Evolutionary conservation across 2,888 invertebrate species (phyloP), one percentile per base, ranked within the genome.

Genomic region (Agrenia bidenticulata): DNA sequence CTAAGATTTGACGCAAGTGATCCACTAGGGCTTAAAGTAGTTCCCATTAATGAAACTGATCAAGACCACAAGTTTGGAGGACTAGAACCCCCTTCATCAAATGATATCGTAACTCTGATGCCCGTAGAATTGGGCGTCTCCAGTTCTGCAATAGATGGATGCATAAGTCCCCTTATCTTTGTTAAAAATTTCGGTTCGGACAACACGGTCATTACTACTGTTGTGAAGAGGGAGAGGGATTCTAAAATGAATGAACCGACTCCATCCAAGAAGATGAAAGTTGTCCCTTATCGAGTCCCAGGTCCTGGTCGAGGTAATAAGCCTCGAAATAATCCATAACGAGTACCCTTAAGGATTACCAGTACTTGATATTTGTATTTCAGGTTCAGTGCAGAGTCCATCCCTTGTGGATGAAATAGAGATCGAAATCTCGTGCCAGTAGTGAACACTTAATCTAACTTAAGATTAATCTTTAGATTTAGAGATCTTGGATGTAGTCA

Each of bases 1-100:
- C 60, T 69, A 19, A 45, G 65, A 59, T 71, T 71, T 56, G 73
- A 71, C 50, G 62, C 63, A 0, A 55, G 41, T 15, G 73, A 73
- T 41, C 64, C 69, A 11, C 26, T 70, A 11, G 73, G 69, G 1
- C 42, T 69, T 5, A 73, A 73, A 63, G 55, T 69, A 24, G 55
- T 54, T 19, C 55, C 63, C 7, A 21, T 19, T 21, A 17, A 15
- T 9, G 39, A 7, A 39, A 39, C 9, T 39, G 45, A 11, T 45
- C 45, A 15, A 19, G 45, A 45, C n/a, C 7, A 9, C 4, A 5
- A 5, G 19, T 2, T 9, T 9, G 45, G n/a, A 15, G 45, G n/a
- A 5, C 2, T 21, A 7, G 24, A 9, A 19, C 51, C 24, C 13
- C 51, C 2, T 45, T 39, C 57, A 2, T 51, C 58, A 9, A 19